Percentiles rank a stretch among this genome's conserved stretches.
phyloP scores from a whole-genome alignment of 2,888 invertebrate species.

The Selenia dentaria region DNA sequence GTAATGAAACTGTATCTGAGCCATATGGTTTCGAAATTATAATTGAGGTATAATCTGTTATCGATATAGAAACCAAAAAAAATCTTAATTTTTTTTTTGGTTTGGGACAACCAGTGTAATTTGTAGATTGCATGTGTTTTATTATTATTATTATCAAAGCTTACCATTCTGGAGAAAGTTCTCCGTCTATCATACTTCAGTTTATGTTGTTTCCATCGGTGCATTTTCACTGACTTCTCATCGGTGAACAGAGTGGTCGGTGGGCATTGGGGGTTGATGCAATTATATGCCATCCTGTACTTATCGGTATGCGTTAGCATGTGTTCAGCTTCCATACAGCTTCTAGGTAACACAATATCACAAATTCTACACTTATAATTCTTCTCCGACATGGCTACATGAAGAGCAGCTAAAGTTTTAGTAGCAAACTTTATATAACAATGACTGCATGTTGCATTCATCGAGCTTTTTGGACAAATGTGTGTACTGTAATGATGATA shows the following conservation, averaged over 20 bases:
- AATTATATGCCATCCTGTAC: conserved; percentile 41
- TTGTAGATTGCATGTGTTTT: too few relatives aligned
- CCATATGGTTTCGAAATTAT: too few relatives aligned
- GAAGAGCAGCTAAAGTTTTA: conserved; percentile 12
- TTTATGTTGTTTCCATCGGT: conserved; percentile 26
- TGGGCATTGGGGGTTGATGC: conserved; percentile 36
- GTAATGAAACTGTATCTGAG: too few relatives aligned
- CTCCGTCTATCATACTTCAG: conserved; percentile 21
- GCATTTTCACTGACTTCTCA: conserved; percentile 5
- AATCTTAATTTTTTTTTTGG: too few relatives aligned
- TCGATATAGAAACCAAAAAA: too few relatives aligned
- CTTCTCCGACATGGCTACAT: conserved; percentile 10
- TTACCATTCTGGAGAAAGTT: conserved; percentile 20
- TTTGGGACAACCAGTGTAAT: too few relatives aligned
- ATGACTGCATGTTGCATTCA: conserved; percentile 22
- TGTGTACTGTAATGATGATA: conserved; percentile 30
- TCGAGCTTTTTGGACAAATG: conserved; percentile 28
- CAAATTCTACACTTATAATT: conserved; percentile 42
- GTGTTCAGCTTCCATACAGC: conserved; percentile 48
- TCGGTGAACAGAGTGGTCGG: conserved; percentile 28
- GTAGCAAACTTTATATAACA: conserved; percentile 43
- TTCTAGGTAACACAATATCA: background rate
- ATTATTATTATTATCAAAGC: too few relatives aligned
- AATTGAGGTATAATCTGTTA: too few relatives aligned
- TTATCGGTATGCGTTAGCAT: conserved; percentile 42